Base-by-base conservation (phyloP, 2,797 vertebrate species). In the Gorsachius magnificus region DNA sequence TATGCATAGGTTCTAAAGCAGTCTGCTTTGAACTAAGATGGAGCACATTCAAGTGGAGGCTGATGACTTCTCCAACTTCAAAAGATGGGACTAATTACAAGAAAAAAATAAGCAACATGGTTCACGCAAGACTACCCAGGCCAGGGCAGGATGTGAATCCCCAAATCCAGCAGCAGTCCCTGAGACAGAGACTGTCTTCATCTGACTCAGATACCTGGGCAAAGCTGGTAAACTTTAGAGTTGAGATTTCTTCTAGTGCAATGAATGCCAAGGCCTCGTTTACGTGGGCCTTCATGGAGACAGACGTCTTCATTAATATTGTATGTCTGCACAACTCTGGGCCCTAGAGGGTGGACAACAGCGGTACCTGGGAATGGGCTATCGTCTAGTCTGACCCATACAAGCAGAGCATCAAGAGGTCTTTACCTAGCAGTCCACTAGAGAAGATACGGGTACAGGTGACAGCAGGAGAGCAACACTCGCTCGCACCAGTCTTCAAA, bases 31-130 rank as follows among this genome's bases (percentile, higher is more conserved):
- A 85, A 66, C n/a, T 4, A 28, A 26, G 75, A 89, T n/a, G 17
- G 18, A 95, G 31, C 16, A 7, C 35, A 36, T 50, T 75, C 76
- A 81, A 46, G 72, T 58, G 45, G 43, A 92, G 61, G 74, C 48
- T 48, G 65, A 56, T 51, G n/a, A 87, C 64, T 81, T 92, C 66
- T 68, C 31, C 41, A 33, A 29, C 87, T 94, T 90, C 69, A 78
- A 91, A 95, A 89, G 84, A 74, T 22, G 31, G 31, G 26, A 56
- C n/a, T 88, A 75, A 88, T 90, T 83, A 24, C 57, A 83, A 43
- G 61, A 86, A 95, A 57, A 16, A 43, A 68, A 56, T 63, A 85
- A 92, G 81, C 33, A 83, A 18, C 18, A 2, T 4, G 10, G 24
- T 58, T 93, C 74, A 91, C 69, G 72, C 0, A 1, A 83, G 61